Percentiles rank a stretch among this genome's conserved stretches.
Conservation (phyloP, 2,888 invertebrate genomes). For the Cantharis nigra region DNA sequence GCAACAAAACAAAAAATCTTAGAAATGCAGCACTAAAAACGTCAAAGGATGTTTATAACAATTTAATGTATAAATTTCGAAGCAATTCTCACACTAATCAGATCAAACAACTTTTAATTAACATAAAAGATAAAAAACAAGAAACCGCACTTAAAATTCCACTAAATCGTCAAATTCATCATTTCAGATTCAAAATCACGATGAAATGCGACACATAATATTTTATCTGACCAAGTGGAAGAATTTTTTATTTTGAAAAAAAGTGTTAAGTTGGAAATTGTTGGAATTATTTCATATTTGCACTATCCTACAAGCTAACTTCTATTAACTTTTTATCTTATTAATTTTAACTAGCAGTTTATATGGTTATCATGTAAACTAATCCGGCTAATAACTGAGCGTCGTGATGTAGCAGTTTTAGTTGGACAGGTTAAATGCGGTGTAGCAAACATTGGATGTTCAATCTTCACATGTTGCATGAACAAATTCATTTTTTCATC, state of each 20-base stretch:
- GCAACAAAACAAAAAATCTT: constrained; percentile 57
- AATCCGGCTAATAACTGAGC: constrained; percentile 17
- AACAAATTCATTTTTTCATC: constrained; percentile 32
- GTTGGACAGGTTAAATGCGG: constrained; percentile 43
- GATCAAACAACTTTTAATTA: constrained; percentile 2
- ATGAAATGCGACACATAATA: background rate
- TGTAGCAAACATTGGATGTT: constrained; percentile 42
- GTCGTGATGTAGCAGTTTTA: constrained; percentile 40
- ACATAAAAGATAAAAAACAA: background rate
- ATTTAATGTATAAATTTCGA: background rate
- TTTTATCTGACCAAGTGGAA: background rate
- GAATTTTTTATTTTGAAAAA: background rate
- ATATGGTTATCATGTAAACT: constrained; percentile 13
- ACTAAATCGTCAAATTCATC: background rate
- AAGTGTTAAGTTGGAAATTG: background rate
- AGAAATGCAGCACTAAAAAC: background rate
- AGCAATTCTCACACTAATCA: constrained; percentile 4
- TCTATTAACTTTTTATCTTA: constrained; percentile 15
- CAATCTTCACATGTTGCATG: constrained; percentile 39
- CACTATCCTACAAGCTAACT: background rate
- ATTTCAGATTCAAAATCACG: background rate
- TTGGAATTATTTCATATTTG: background rate
- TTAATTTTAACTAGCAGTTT: constrained; percentile 17
- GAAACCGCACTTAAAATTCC: background rate
- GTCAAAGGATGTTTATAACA: background rate